phyloP scores from a whole-genome alignment of 2,797 vertebrate genomes.

The Gallinago solitaria region DNA sequence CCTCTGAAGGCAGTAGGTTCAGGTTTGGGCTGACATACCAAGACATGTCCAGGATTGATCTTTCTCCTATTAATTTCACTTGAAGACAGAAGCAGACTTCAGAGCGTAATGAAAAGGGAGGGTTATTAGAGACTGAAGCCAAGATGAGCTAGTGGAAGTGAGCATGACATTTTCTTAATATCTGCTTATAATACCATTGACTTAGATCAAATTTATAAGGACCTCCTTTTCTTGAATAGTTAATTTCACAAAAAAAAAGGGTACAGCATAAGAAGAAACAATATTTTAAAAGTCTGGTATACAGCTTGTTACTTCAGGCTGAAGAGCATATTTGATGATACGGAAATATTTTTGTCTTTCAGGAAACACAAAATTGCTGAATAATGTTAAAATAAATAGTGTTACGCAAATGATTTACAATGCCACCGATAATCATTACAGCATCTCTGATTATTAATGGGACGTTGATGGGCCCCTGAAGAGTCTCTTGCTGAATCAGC shows the following conservation, averaged over 20 bases:
- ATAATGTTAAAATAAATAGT: conserved; percentile 48
- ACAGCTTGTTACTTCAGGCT: background rate
- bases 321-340: background rate
- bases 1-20: background rate
- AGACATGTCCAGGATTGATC: background rate
- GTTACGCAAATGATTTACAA: conserved; percentile 24
- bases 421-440: background rate
- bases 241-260: background rate
- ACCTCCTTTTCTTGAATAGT: background rate
- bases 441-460: conserved; percentile 43
- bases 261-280: background rate
- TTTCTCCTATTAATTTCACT: conserved; percentile 12
- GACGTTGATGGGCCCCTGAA: conserved; percentile 29
- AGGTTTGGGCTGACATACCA: background rate
- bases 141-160: background rate
- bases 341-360: background rate
- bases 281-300: background rate
- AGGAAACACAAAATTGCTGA: conserved; percentile 17
- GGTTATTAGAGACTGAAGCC: background rate
- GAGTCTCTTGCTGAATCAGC: conserved; percentile 60
- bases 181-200: background rate
- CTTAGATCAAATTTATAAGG: background rate
- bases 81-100: background rate
- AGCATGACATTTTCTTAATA: background rate
- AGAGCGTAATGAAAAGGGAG: background rate